Percentiles rank a stretch among this genome's conserved stretches.
Conservation (phyloP, 2,113 vertebrate species). For the Gavia stellata region DNA sequence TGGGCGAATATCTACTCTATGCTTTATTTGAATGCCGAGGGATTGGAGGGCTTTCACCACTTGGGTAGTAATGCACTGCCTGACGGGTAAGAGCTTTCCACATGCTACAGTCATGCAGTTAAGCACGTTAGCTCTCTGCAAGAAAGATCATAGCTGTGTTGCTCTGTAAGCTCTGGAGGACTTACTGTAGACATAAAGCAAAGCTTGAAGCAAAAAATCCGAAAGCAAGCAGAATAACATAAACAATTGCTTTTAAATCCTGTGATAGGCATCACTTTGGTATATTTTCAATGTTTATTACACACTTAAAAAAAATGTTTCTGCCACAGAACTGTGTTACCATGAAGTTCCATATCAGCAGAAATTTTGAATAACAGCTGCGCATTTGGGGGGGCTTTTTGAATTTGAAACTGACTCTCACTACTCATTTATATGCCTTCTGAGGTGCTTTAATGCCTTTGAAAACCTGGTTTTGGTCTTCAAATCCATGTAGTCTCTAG, state of each 20-base stretch:
- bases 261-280: conserved; percentile 15
- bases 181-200: neutral
- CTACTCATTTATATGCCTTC: neutral
- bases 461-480: conserved; percentile 1
- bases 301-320: conserved; percentile 20
- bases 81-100: neutral
- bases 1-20: rapidly evolving
- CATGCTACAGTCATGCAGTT: neutral
- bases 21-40: neutral
- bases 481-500: neutral
- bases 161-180: neutral
- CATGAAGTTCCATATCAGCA: neutral
- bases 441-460: neutral
- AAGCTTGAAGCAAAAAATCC: conserved; percentile 3
- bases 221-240: neutral
- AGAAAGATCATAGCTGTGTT: neutral
- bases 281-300: conserved; percentile 45
- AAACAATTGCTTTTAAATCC: conserved; percentile 41
- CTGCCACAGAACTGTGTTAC: conserved; percentile 10
- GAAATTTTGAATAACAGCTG: conserved; percentile 28
- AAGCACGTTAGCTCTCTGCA: neutral
- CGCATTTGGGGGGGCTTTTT: neutral
- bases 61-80: neutral
- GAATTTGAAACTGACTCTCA: neutral
- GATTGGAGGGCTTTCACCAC: neutral